These are phyloP conservation scores for Lasioglossum calceatum DNA, from an alignment of 2,888 invertebrate species.

Conservation along the genomic window DNA sequence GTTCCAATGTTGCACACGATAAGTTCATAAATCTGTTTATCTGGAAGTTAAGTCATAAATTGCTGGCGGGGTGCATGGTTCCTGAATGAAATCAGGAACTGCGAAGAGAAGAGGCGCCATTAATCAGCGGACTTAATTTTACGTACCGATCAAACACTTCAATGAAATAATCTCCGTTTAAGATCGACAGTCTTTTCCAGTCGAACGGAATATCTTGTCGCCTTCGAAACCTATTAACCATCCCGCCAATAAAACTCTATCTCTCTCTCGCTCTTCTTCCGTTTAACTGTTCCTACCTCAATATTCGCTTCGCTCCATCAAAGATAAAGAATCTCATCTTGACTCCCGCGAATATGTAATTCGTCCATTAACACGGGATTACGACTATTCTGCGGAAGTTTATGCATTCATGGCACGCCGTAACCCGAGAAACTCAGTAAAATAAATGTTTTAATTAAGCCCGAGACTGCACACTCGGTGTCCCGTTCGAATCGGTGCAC, in stretches of 20 bases:
- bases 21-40: constrained; percentile 12
- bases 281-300: neutral
- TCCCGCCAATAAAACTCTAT: neutral
- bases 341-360: neutral
- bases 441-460: constrained; percentile 11
- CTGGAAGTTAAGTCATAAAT: constrained; percentile 2
- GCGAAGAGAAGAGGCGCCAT: neutral
- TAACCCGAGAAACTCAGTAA: constrained; percentile 2
- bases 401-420: neutral
- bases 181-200: neutral
- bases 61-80: neutral
- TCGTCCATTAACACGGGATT: constrained; percentile 15
- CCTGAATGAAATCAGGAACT: constrained; percentile 5
- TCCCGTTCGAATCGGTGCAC: neutral
- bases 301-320: neutral
- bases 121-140: constrained; percentile 10
- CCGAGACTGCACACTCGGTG: neutral
- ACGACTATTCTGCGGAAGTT: constrained; percentile 7
- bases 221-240: neutral
- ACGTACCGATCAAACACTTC: neutral
- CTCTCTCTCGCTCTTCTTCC: neutral
- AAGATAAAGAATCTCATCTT: constrained; percentile 4
- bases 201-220: neutral
- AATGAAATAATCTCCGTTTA: constrained; percentile 4
- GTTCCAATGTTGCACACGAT: constrained; percentile 5